Conservation (phyloP, 1,140 invertebrate genomes). For the Arion vulgaris region DNA sequence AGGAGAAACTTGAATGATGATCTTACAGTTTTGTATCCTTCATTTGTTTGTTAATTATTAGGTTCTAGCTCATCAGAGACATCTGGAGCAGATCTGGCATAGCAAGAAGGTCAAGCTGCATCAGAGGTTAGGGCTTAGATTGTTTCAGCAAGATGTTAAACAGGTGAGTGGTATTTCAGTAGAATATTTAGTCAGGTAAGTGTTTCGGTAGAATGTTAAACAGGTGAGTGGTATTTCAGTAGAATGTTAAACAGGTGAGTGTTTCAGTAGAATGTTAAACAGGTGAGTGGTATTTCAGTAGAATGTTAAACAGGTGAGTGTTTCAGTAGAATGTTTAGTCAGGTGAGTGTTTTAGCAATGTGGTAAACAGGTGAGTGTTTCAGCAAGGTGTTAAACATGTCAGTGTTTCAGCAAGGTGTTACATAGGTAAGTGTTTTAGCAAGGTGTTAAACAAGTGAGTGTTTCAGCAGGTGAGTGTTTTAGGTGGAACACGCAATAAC, state of each 20-base stretch:
- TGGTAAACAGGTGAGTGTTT: slow-evolving; percentile 77
- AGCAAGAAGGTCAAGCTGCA: slow-evolving; percentile 93
- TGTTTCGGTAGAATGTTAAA: slow-evolving; percentile 81
- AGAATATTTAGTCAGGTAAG: neutral
- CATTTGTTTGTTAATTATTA: too few species aligned
- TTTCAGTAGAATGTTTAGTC: slow-evolving; percentile 81
- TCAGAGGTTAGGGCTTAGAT: slow-evolving; percentile 90
- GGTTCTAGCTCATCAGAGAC: slow-evolving; percentile 93
- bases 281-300: slow-evolving; percentile 57
- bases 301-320: neutral
- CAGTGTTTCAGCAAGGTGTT: too few species aligned
- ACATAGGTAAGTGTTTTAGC: too few species aligned
- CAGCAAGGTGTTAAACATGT: slow-evolving; percentile 83
- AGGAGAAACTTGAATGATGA: too few species aligned
- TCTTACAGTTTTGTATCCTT: too few species aligned
- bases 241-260: slow-evolving; percentile 77
- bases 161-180: slow-evolving; percentile 64
- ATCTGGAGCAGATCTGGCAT: slow-evolving; percentile 94
- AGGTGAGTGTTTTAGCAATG: slow-evolving; percentile 92
- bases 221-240: slow-evolving; percentile 63
- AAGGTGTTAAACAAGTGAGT: too few species aligned
- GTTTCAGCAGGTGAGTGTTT: too few species aligned
- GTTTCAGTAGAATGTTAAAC: slow-evolving; percentile 92
- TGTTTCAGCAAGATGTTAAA: slow-evolving; percentile 94
- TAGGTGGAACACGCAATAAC: too few species aligned